Base-by-base conservation (phyloP, 1,140 invertebrate genomes). In the Drosophila navojoa region DNA sequence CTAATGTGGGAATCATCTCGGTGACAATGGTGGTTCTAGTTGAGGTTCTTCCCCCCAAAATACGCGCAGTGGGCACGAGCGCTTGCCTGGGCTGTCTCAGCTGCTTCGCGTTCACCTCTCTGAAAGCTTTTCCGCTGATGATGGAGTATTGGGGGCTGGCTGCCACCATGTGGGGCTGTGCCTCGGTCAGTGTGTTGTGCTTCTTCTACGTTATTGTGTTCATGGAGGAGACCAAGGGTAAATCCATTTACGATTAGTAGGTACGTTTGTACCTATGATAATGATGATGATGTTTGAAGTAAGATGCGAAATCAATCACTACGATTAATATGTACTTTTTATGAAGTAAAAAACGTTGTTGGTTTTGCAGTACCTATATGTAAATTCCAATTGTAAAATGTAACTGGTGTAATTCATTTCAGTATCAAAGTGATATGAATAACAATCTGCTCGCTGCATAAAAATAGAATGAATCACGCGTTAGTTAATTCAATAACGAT, bases 201-300 rank as follows among this genome's bases (percentile, higher is more conserved):
- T 52, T 86, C 5, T 79, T 92, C 40, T 90, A 90, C 5, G 76
- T 91, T 25, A 71, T 76, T 3, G 57, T 89, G 15, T 90, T 76
- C 42, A 19, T 92, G 5, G 78, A 86, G 44, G 91, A 92, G 71
- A 92, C 91, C 13, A 92, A 91, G 55, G 90, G 91, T 10, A 82
- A 71, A 27, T 77, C 84, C 22, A 79, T 91, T 35, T 72, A 89
- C 66, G 73, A 86, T 44, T 85, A 86, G 32, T 29, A 74, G n/a
- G n/a, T n/a, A n/a, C n/a, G n/a, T n/a, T n/a, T n/a, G n/a, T n/a
- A n/a, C 19, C 2, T 19, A 19, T 19, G 19, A 19, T 19, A 2
- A 19, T 19, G 19, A n/a, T 57, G 13, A 54, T 19, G 1, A 61
- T 32, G 6, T 32, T 32, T 32, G 5, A 35, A 35, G 9, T 35